Evolutionary conservation across 2,888 invertebrate genomes (phyloP).

Genomic region (Polydrusus pterygomalis): DNA sequence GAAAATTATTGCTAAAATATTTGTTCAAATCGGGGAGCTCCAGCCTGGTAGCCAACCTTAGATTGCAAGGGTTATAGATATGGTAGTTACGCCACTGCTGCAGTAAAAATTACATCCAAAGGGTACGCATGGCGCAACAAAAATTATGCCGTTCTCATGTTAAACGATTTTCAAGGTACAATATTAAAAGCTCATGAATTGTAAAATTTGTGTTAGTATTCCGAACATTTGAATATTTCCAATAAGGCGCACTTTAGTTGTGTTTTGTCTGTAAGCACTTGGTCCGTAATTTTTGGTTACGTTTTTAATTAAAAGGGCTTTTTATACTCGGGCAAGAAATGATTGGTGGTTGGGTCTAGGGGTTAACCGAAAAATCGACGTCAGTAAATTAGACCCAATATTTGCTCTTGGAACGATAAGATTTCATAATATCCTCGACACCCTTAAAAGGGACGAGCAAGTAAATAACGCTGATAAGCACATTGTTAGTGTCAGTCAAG

Average conservation of each 20-base stretch:
- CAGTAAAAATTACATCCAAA: not conserved
- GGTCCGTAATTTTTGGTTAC: not conserved
- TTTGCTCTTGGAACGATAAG: constrained; percentile 61
- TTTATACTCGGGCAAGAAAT: constrained; percentile 8
- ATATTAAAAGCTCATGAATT: constrained; percentile 48
- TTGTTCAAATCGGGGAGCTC: not conserved
- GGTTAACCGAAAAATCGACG: constrained; percentile 47
- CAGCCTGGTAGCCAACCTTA: no score
- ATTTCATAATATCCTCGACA: constrained; percentile 58
- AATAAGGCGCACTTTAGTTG: constrained; percentile 54
- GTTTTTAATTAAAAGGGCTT: constrained; percentile 31
- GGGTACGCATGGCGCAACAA: constrained; percentile 11
- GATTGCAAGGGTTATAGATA: no score
- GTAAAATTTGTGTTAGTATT: constrained; percentile 52
- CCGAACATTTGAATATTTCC: constrained; percentile 52
- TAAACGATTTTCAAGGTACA: constrained; percentile 45
- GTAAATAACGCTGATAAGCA: constrained; percentile 62
- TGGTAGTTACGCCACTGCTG: not conserved
- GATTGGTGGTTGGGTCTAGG: constrained; percentile 36
- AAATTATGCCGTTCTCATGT: constrained; percentile 26
- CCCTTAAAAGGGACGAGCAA: constrained; percentile 60
- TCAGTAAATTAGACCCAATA: constrained; percentile 51
- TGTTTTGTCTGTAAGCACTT: constrained; percentile 12
- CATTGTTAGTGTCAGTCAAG: constrained; percentile 61
- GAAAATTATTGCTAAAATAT: no score